Evolutionary conservation across 2,797 vertebrate genomes (phyloP), one percentile per base, ranked within the genome.

Genomic region (Trachurus trachurus): DNA sequence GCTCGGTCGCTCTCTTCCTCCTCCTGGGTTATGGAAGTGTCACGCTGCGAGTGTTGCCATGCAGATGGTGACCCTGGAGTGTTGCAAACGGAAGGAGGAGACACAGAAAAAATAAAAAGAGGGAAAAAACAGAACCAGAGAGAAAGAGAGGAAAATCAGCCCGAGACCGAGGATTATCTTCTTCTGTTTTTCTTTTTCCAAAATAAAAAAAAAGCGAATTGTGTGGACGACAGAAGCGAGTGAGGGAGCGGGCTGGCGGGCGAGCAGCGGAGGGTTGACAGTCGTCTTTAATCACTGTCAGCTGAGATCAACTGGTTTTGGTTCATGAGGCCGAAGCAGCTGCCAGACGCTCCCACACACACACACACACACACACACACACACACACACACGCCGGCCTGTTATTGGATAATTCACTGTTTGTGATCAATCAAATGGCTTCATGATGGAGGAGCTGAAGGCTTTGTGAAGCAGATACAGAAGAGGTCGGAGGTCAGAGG

Each of bases 21-120:
- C 78, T 83, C 83, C 71, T 11, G 84, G 91, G 88, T 88, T 89
- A 71, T 76, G 83, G 88, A 91, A 89, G 90, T 84, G 88, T 90
- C 90, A 88, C 39, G 81, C 90, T 89, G 86, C 15, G 82, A 83
- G 87, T 84, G 86, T 88, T 87, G 87, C 85, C 88, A 83, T 90
- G 92, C 89, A 89, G 89, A 91, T 85, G 80, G 87, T 53, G 78
- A 91, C 86, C 85, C 70, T 45, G 81, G 79, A 72, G 87, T 68
- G 75, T 57, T 73, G 84, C 62, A 45, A 77, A 71, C 71, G 13
- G 44, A 64, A 56, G 16, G 26, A 5, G 31, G 31, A 34, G 31
- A 26, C 26, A 7, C 17, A 49, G 31, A 2, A 45, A 49, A 31
- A 39, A 16, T 11, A 15, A 17, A 60, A 19, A 22, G 65, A 68